A percentile compares a stretch with the other conserved stretches of the same genome.
phyloP scores from a whole-genome alignment of 2,113 vertebrate species.

The Mungos mungo region DNA sequence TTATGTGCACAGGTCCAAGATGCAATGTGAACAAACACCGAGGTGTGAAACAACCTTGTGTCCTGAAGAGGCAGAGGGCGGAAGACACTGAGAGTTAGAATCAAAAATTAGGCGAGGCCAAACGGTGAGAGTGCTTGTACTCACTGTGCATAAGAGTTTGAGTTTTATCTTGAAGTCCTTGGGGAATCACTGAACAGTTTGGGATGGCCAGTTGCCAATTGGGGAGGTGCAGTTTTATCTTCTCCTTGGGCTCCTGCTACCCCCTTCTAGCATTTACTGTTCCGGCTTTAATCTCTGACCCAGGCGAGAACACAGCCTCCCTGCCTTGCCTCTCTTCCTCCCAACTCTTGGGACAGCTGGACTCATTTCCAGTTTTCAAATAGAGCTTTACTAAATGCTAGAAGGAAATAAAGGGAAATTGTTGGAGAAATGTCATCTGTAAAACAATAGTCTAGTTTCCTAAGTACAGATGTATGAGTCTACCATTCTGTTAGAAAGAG shows the following conservation, averaged over 20 bases:
- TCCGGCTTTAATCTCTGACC: not conserved
- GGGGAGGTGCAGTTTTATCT: not conserved
- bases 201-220: not conserved
- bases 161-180: not conserved
- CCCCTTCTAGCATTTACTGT: not conserved
- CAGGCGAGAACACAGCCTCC: not conserved
- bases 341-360: not conserved
- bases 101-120: not conserved
- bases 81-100: not conserved
- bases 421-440: not conserved
- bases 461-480: not conserved
- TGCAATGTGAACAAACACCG: not conserved
- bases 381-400: not conserved
- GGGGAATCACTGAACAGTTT: not conserved
- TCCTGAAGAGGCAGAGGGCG: not conserved
- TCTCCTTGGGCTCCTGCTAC: not conserved
- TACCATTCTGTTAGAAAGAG: not conserved
- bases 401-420: not conserved
- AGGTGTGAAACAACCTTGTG: not conserved
- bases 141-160: not conserved
- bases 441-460: not conserved
- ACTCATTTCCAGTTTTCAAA: not conserved
- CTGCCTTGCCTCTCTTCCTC: not conserved
- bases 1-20: not conserved
- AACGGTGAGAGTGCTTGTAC: no score